Evolutionary conservation across 92 coral and sea anemone species (phyloP).

Genomic region (Porites evermanni): DNA sequence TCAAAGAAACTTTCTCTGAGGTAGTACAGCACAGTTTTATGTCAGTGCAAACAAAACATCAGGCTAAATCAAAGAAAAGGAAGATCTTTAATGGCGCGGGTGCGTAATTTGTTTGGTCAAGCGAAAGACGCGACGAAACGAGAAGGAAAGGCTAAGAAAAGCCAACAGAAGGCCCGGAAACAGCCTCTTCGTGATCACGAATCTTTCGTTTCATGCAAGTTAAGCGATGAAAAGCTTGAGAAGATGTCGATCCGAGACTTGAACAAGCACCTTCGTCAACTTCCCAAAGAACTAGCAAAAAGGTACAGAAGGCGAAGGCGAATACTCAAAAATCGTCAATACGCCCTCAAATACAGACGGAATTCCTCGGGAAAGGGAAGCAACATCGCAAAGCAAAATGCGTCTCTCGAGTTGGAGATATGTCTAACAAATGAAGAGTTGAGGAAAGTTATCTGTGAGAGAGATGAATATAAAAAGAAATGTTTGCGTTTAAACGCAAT

Average conservation of each 20-base stretch:
- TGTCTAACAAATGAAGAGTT: slow-evolving; percentile 52
- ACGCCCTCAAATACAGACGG: slow-evolving; percentile 75
- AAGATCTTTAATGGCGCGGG: not conserved
- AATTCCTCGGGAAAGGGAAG: slow-evolving; percentile 54
- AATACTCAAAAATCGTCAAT: slow-evolving; percentile 85
- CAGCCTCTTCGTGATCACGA: not conserved
- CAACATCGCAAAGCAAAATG: slow-evolving; percentile 47
- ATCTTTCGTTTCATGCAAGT: not conserved
- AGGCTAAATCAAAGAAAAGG: not conserved
- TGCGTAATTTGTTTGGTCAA: not conserved
- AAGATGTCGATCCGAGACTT: slow-evolving; percentile 73
- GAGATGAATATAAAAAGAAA: slow-evolving; percentile 58
- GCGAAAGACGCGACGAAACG: not conserved
- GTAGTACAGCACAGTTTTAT: not conserved
- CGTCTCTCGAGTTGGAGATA: slow-evolving; percentile 52
- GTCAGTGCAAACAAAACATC: not conserved
- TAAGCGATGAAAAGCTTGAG: slow-evolving; percentile 59
- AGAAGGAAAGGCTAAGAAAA: not conserved
- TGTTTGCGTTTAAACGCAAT: slow-evolving; percentile 26
- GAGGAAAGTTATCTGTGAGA: slow-evolving; percentile 53
- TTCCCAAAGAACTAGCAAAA: slow-evolving; percentile 49
- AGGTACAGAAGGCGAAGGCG: slow-evolving; percentile 69
- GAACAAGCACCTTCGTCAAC: slow-evolving; percentile 63
- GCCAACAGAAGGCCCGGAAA: not conserved
- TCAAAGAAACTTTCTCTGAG: not conserved